phyloP scores from a whole-genome alignment of 2,888 invertebrate genomes.

The Lasioglossum calceatum region DNA sequence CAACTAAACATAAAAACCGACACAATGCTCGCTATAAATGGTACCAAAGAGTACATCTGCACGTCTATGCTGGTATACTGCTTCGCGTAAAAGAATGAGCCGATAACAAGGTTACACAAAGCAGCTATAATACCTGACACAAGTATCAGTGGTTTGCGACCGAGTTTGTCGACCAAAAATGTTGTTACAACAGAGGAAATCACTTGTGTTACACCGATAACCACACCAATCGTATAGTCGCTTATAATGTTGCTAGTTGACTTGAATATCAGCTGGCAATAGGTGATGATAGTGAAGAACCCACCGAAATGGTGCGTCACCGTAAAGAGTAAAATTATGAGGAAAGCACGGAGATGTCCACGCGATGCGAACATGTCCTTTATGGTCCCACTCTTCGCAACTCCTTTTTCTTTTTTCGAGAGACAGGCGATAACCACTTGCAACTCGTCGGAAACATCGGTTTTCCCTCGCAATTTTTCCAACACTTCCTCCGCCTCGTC shows the following conservation, averaged over 20 bases:
- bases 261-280: slow-evolving; percentile 84
- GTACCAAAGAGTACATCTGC: slow-evolving; percentile 53
- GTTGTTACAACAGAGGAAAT: slow-evolving; percentile 78
- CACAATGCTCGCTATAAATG: slow-evolving; percentile 66
- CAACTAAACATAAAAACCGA: slow-evolving; percentile 70
- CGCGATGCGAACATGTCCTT: slow-evolving; percentile 70
- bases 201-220: slow-evolving; percentile 74
- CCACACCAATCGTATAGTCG: slow-evolving; percentile 72
- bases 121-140: slow-evolving; percentile 76
- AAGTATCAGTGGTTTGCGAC: slow-evolving; percentile 84
- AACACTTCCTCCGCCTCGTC: slow-evolving; percentile 84
- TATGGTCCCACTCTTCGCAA: slow-evolving; percentile 26
- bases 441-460: slow-evolving; percentile 86
- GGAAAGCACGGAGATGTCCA: slow-evolving; percentile 82
- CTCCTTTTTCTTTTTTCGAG: slow-evolving; percentile 28
- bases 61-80: slow-evolving; percentile 68
- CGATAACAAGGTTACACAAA: slow-evolving; percentile 69
- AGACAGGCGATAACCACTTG: slow-evolving; percentile 64
- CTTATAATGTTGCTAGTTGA: slow-evolving; percentile 67
- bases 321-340: slow-evolving; percentile 83
- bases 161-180: slow-evolving; percentile 83
- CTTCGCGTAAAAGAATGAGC: slow-evolving; percentile 67
- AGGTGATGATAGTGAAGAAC: slow-evolving; percentile 78
- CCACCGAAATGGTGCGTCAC: slow-evolving; percentile 85
- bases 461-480: slow-evolving; percentile 83